Evolutionary conservation across 2,888 invertebrate genomes (phyloP).

Genomic region (Masnerella sp.): DNA sequence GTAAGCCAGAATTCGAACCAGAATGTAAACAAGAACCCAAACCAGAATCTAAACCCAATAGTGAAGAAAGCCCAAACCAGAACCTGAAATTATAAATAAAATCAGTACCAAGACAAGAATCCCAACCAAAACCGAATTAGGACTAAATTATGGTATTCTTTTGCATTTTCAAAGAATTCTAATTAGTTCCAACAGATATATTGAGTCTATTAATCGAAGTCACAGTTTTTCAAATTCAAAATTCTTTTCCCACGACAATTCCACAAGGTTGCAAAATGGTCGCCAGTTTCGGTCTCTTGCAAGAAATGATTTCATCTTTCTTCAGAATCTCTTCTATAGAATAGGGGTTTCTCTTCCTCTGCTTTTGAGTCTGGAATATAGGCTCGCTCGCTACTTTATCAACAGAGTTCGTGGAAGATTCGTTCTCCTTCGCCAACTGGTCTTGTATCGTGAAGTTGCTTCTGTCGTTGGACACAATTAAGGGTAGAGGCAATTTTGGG

Average conservation of each 20-base stretch:
- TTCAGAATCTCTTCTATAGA: constrained; percentile 92
- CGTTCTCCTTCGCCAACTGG: constrained; percentile 15
- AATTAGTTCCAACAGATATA: too few species aligned
- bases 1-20: too few species aligned
- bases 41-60: too few species aligned
- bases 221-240: constrained; percentile 32
- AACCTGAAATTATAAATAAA: too few species aligned
- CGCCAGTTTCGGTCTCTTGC: constrained; percentile 75
- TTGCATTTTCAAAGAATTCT: too few species aligned
- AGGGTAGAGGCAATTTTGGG: constrained; percentile 33
- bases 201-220: constrained; percentile 1
- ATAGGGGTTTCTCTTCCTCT: constrained; percentile 88
- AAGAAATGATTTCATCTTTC: constrained; percentile 83
- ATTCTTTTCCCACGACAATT: constrained; percentile 79
- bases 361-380: constrained; percentile 62
- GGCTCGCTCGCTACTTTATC: constrained; percentile 56
- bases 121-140: too few species aligned
- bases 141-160: too few species aligned
- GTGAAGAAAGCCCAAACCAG: too few species aligned
- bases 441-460: constrained; percentile 40
- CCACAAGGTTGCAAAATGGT: constrained; percentile 81
- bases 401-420: constrained; percentile 31
- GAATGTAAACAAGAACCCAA: too few species aligned
- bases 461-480: constrained; percentile 41
- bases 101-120: too few species aligned